Base-by-base conservation (phyloP, 2,888 invertebrate genomes). In the Cryptocephalus moraei region DNA sequence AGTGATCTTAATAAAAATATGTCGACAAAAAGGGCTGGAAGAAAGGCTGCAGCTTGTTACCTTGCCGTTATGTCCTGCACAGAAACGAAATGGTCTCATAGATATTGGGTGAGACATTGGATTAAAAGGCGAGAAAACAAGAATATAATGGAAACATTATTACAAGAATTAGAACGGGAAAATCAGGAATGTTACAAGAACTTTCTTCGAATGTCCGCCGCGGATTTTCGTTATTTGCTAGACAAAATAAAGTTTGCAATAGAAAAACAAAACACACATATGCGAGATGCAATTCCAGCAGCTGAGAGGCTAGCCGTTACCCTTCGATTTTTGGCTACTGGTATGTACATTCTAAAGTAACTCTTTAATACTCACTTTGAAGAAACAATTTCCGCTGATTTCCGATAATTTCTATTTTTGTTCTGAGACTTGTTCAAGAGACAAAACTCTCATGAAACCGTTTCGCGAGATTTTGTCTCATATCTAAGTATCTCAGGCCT, bases 141-240 rank as follows among this genome's bases (percentile, higher is more conserved):
- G 12, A 44, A 40, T 13, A 13, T 44, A 41, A 36, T 44, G 38
- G 39, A 38, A 38, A 36, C 10, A 4, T 38, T 44, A 40, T 31
- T 47, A 36, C 39, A 43, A 44, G 38, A 47, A 47, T 39, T 47
- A 40, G 33, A 44, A 44, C 38, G 36, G 22, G 47, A 45, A 38
- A 39, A 47, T 47, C 22, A 34, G 33, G 42, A 47, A 46, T 49
- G 45, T 46, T 49, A 49, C 38, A 46, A 49, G 40, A 49, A 49
- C 38, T 49, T 49, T 49, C 46, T 49, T 34, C 41, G 49, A 32
- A 49, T 49, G 49, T 48, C 49, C 12, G 49, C 49, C 14, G 49
- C 40, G 31, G 49, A 49, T 47, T 49, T 49, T 34, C 41, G 36
- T 22, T 49, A 46, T 47, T 47, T 49, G 31, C 46, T 49, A 10